Conservation (phyloP, 2,113 vertebrate species). For the Ceyx melanurus region DNA sequence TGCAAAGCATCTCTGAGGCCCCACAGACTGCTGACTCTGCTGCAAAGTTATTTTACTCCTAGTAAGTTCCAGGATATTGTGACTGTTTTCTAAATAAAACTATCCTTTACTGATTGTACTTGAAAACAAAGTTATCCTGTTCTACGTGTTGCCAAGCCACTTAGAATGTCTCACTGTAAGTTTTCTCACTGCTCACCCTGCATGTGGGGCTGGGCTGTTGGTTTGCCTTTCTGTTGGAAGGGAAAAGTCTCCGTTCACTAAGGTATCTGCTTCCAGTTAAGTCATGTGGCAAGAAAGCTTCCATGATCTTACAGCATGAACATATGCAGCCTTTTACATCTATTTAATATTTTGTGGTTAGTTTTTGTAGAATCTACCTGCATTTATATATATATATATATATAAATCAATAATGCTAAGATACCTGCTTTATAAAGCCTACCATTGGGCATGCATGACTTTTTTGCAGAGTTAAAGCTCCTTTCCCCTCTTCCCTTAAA, state of each 20-base stretch:
- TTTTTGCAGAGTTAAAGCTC: slow-evolving; percentile 12
- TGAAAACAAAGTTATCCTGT: not conserved
- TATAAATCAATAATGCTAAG: not conserved
- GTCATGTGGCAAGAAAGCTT: not conserved
- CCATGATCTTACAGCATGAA: not conserved
- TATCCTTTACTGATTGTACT: not conserved
- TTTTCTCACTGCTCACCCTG: not conserved
- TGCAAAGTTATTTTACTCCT: slow-evolving; percentile 18
- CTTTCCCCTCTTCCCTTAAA: not conserved
- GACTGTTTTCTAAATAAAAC: slow-evolving; percentile 3
- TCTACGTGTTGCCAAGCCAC: not conserved
- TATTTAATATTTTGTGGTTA: not conserved
- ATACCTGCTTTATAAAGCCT: not conserved
- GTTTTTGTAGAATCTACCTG: not conserved
- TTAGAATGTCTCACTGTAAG: slow-evolving; percentile 5
- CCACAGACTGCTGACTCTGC: slow-evolving; percentile 19
- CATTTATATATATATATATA: not conserved
- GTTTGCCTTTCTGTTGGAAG: not conserved
- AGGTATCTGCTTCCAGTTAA: not conserved
- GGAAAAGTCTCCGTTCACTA: not conserved
- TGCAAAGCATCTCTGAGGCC: not conserved
- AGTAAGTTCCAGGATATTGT: slow-evolving; percentile 11
- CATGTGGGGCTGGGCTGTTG: not conserved
- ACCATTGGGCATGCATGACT: not conserved
- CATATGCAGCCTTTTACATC: not conserved